Percentiles rank a stretch among this genome's conserved stretches.
Conservation (phyloP, 2,888 invertebrate genomes). For the Limnephilus auricula region DNA sequence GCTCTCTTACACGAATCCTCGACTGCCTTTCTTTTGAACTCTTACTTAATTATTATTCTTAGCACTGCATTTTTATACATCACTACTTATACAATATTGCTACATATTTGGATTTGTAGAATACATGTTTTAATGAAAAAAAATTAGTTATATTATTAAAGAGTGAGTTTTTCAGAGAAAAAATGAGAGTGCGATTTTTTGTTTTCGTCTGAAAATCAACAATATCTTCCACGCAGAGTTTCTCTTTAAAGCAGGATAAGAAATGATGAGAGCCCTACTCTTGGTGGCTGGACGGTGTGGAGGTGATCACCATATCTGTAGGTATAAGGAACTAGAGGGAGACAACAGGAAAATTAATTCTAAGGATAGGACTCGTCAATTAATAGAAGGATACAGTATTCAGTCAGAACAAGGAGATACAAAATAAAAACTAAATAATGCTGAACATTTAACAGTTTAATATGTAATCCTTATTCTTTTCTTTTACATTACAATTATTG, state of each 20-base stretch:
- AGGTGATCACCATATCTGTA: not conserved
- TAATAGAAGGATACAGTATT: not conserved
- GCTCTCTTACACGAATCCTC: not conserved
- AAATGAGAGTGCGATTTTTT: too few species aligned
- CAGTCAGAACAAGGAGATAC: not conserved
- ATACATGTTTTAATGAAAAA: not conserved
- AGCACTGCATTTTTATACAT: not conserved
- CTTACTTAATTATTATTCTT: not conserved
- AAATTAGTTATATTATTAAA: not conserved
- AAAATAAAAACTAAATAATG: not conserved
- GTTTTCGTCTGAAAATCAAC: not conserved
- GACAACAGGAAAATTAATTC: too few species aligned
- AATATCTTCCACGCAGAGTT: not conserved
- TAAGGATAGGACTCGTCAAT: not conserved
- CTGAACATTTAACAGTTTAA: not conserved
- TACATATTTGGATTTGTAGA: not conserved
- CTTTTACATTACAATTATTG: not conserved
- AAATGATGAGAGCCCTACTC: not conserved
- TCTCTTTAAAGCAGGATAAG: not conserved
- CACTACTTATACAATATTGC: not conserved
- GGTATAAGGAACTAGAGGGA: not conserved
- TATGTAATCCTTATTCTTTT: not conserved
- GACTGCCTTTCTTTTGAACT: not conserved
- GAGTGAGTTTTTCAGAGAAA: too few species aligned
- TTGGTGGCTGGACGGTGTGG: not conserved